Conservation (phyloP, 2,113 vertebrate genomes). For the Catharus fuscescens region DNA sequence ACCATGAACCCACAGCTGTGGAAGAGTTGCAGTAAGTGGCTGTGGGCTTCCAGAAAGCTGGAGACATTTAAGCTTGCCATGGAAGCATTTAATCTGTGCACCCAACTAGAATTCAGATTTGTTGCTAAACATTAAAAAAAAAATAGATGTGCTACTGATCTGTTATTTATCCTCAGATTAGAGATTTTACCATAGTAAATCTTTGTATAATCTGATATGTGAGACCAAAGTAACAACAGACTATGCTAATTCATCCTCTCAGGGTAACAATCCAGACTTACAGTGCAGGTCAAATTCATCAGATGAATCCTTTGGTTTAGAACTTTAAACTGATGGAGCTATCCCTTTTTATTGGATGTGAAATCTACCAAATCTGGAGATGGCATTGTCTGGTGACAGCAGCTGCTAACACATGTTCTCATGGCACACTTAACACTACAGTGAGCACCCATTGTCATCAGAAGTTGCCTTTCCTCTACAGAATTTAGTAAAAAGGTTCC, state of each 20-base stretch:
- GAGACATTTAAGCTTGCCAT: not conserved
- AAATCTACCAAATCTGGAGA: not conserved
- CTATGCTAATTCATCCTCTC: not conserved
- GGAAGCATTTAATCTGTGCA: accelerated
- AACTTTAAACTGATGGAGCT: not conserved
- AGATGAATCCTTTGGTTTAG: not conserved
- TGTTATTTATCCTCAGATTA: not conserved
- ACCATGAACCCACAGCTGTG: not conserved
- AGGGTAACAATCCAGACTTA: not conserved
- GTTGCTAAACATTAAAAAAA: not conserved
- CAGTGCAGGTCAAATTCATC: not conserved
- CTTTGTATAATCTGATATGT: not conserved
- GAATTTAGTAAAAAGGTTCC: not conserved
- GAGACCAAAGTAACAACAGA: not conserved
- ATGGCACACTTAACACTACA: not conserved
- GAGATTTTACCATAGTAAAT: not conserved
- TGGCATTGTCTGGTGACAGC: not conserved
- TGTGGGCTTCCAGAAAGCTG: not conserved
- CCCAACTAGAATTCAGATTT: not conserved
- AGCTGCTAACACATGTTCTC: not conserved
- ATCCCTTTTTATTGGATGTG: not conserved
- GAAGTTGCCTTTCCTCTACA: not conserved
- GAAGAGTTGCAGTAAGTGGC: not conserved
- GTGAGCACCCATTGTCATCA: not conserved
- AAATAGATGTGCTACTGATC: not conserved